Base-by-base conservation (phyloP, 2,113 vertebrate species). In the Hirundichthys speculiger region DNA sequence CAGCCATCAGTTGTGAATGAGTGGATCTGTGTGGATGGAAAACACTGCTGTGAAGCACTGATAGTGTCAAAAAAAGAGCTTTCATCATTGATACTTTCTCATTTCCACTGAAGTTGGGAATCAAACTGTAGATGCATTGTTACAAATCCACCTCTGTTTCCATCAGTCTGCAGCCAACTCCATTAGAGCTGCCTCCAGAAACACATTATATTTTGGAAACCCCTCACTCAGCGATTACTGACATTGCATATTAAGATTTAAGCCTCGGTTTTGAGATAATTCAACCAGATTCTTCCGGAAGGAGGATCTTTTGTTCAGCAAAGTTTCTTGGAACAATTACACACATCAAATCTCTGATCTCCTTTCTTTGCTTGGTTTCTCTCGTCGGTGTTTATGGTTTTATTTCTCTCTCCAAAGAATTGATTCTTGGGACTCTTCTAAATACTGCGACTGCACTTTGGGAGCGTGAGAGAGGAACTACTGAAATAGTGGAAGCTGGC, bases 241-340 rank as follows among this genome's bases (percentile, higher is more conserved):
- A 58, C 69, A 39, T 30, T 20, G 30, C 46, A 27, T 75, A 62
- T 82, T 64, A 51, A 66, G 63, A 59, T 54, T 74, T 73, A 79
- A 84, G 38, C 74, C 27, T 10, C 20, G 3, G 40, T 59, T 73
- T 57, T 47, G 38, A 59, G 58, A 49, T 54, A 51, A 80, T 69
- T 77, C 13, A 13, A 47, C 15, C 42, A 48, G 30, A 14, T 69
- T 60, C 63, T 43, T 64, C 2, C 7, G 1, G 8, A 2, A 6
- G 19, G 34, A 2, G 49, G 38, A 5, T 25, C 11, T 50, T 0
- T 3, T 39, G 9, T 73, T 61, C 20, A 72, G 75, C 50, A 2
- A 12, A 18, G 14, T 57, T 83, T 85, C 71, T 73, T 64, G 54
- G 59, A 88, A 82, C 75, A 49, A 73, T 83, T 56, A 49, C 0